Evolutionary conservation across 2,797 vertebrate genomes (phyloP).

Genomic region (Distichodus sexfasciatus): DNA sequence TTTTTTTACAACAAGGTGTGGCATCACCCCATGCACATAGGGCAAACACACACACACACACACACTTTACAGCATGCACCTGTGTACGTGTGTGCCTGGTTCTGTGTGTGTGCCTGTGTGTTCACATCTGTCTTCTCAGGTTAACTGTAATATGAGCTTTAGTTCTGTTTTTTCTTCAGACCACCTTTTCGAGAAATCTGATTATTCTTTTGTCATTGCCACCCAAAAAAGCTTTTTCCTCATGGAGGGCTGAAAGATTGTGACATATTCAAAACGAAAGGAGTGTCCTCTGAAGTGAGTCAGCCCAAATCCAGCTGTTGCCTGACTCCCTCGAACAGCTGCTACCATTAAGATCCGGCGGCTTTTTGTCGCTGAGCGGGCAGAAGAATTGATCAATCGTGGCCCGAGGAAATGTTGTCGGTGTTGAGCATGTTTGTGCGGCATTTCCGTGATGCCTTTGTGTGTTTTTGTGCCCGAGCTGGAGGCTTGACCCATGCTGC

Average conservation of each 20-base stretch:
- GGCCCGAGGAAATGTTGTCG: background rate
- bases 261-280: too few species aligned
- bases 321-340: too few species aligned
- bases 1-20: background rate
- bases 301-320: background rate
- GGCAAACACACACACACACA: background rate
- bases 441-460: background rate
- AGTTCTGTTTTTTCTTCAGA: background rate
- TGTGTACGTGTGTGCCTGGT: background rate
- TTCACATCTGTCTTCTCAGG: too few species aligned
- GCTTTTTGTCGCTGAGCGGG: slow-evolving; percentile 12
- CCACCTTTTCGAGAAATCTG: too few species aligned
- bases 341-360: too few species aligned
- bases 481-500: background rate
- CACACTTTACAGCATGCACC: slow-evolving; percentile 18
- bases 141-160: slow-evolving; percentile 38
- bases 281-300: too few species aligned
- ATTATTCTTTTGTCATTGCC: too few species aligned
- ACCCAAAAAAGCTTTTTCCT: too few species aligned
- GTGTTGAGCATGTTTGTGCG: background rate
- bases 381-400: background rate
- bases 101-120: slow-evolving; percentile 6
- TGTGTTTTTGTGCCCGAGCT: background rate
- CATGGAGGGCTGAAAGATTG: too few species aligned
- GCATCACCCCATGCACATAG: background rate